Evolutionary conservation across 2,888 invertebrate species (phyloP).

Genomic region (Drosophila flavopinicola): DNA sequence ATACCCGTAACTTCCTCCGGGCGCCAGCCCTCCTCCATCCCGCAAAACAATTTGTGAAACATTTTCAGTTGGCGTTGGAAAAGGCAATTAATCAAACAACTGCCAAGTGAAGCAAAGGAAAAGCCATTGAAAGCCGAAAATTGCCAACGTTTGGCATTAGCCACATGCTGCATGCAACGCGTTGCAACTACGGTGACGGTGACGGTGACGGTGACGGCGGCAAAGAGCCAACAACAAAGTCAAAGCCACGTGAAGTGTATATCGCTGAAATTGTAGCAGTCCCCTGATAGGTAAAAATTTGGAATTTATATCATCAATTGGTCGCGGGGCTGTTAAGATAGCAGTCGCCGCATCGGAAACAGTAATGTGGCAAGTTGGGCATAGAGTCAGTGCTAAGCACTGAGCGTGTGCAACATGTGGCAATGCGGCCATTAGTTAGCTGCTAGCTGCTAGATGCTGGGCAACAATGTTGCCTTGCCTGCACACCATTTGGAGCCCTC

Average conservation of each 20-base stretch:
- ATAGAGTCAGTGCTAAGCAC: conserved; percentile 7
- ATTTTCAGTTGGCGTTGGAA: conserved; percentile 54
- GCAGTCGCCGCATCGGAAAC: conserved; percentile 15
- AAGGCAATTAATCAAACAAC: conserved; percentile 69
- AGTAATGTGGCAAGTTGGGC: conserved; percentile 12
- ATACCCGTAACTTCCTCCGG: conserved; percentile 4
- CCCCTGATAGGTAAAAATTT: conserved; percentile 44
- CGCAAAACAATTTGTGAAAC: conserved; percentile 46
- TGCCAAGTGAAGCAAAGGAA: conserved; percentile 51
- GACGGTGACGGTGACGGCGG: not conserved
- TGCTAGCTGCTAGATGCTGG: not conserved
- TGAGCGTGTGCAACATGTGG: conserved; percentile 27
- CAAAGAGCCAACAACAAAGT: conserved; percentile 25
- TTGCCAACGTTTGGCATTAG: conserved; percentile 12
- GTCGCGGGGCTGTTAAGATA: conserved; percentile 45
- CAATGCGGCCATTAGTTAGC: conserved; percentile 35
- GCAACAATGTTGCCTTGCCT: conserved; percentile 53
- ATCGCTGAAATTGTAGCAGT: conserved; percentile 40
- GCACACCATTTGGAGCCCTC: conserved; percentile 42
- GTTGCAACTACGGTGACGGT: not conserved
- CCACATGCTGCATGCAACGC: conserved; percentile 37
- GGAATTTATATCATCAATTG: conserved; percentile 56
- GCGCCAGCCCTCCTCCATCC: not conserved
- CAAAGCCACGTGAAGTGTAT: conserved; percentile 36
- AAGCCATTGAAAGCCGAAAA: conserved; percentile 43